Percentiles rank a stretch among this genome's conserved stretches.
phyloP scores from a whole-genome alignment of 2,888 invertebrate genomes.

The Sarcophaga subvicina region DNA sequence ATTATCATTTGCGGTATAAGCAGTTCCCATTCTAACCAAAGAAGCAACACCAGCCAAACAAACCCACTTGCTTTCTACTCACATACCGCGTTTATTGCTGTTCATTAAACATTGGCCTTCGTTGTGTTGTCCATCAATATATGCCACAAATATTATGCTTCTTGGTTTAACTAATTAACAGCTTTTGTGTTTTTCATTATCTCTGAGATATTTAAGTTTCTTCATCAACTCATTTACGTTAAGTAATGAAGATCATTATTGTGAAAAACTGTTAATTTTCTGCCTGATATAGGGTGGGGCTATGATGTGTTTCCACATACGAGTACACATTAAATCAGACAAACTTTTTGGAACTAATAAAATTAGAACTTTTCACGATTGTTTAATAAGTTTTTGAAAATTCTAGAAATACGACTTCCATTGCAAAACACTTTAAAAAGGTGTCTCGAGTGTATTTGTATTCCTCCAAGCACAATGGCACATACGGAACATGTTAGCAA shows the following conservation, averaged over 20 bases:
- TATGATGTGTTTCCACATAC: no score
- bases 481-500: no score
- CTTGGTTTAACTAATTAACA: slow-evolving; percentile 59
- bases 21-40: no score
- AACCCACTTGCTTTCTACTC: not conserved
- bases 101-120: slow-evolving; percentile 11
- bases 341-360: no score
- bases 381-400: no score
- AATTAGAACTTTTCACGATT: no score
- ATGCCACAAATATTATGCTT: slow-evolving; percentile 43
- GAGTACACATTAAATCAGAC: no score
- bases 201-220: not conserved
- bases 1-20: not conserved
- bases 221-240: not conserved
- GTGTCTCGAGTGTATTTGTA: no score
- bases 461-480: no score
- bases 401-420: no score
- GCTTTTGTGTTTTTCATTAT: slow-evolving; percentile 32
- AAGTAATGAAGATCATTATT: slow-evolving; percentile 1
- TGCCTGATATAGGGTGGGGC: not conserved
- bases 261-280: slow-evolving; percentile 43
- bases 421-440: no score
- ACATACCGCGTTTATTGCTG: not conserved
- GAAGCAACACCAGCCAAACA: no score
- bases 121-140: slow-evolving; percentile 37